A percentile compares a stretch with the other conserved stretches of the same genome.
These are phyloP conservation scores for Ophion costatus DNA, from an alignment of 2,888 invertebrate species.

Conservation along the genomic window DNA sequence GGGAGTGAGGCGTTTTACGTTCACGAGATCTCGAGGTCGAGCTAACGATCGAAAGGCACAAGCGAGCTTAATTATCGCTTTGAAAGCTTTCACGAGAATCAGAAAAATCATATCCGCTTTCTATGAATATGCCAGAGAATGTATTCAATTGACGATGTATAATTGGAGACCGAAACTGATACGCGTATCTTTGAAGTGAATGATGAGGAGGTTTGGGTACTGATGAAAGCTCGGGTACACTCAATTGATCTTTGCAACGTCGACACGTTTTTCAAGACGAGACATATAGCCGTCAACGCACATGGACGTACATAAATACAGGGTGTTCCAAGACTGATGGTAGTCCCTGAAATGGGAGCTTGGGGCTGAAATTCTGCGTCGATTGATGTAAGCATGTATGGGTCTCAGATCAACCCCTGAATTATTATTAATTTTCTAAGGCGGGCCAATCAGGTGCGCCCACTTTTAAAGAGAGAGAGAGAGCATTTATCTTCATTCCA, in stretches of 20 bases:
- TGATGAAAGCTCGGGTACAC: background rate
- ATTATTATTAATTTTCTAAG: too few species aligned
- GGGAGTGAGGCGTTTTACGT: background rate
- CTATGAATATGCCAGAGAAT: conserved; percentile 22
- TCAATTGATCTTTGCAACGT: background rate
- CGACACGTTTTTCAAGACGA: background rate
- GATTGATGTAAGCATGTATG: too few species aligned
- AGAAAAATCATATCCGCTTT: conserved; percentile 17
- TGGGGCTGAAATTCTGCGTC: too few species aligned
- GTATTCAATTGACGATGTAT: conserved; percentile 34
- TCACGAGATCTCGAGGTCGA: conserved; percentile 6
- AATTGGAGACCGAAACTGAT: conserved; percentile 20
- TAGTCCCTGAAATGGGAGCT: too few species aligned
- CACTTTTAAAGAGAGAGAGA: too few species aligned
- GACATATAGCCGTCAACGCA: background rate
- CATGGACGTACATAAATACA: background rate
- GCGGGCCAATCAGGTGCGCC: too few species aligned
- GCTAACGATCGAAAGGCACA: background rate
- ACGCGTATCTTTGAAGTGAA: background rate
- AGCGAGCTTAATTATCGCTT: conserved; percentile 48
- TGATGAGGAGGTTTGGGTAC: background rate
- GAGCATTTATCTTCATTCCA: background rate
- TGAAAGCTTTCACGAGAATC: conserved; percentile 30
- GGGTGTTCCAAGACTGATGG: too few species aligned
- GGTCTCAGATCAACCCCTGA: too few species aligned